A percentile compares a stretch with the other conserved stretches of the same genome.
These are phyloP conservation scores for Cricetomys ansorgei DNA, from an alignment of 2,113 vertebrate species.

Conservation along the genomic window DNA sequence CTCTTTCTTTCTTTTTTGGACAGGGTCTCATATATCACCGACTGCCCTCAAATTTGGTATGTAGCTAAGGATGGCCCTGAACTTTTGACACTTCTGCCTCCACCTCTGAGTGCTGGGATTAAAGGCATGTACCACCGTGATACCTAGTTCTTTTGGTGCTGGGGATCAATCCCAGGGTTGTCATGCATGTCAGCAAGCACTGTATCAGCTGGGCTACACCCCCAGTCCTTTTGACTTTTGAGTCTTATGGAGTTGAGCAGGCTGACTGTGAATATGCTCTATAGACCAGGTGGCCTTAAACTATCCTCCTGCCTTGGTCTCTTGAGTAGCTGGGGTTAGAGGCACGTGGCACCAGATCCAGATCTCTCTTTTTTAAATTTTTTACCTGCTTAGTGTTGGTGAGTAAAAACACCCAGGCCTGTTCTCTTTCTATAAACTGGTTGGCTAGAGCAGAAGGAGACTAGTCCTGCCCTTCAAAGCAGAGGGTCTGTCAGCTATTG, in stretches of 20 bases:
- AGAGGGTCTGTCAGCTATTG: not conserved
- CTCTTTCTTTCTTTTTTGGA: not conserved
- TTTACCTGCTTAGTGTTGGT: not conserved
- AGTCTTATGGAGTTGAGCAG: not conserved
- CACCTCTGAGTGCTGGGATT: not conserved
- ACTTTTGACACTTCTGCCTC: not conserved
- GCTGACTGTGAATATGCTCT: not conserved
- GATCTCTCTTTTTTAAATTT: not conserved
- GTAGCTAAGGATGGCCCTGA: not conserved
- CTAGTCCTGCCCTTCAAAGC: not conserved
- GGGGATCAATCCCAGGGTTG: not conserved
- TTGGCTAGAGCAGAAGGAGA: not conserved
- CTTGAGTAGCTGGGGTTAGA: not conserved
- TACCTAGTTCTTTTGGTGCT: not conserved
- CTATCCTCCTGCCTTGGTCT: not conserved
- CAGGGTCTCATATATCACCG: not conserved
- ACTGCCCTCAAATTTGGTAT: not conserved
- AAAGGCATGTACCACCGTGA: not conserved
- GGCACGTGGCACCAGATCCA: not conserved
- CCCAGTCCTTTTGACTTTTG: not conserved
- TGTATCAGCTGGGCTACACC: not conserved
- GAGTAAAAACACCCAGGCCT: not conserved
- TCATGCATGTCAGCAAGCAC: not conserved
- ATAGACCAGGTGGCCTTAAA: not conserved
- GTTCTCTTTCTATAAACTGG: not conserved